These are phyloP conservation scores for Erithacus rubecula DNA, from an alignment of 2,797 vertebrate species.

Conservation along the genomic window DNA sequence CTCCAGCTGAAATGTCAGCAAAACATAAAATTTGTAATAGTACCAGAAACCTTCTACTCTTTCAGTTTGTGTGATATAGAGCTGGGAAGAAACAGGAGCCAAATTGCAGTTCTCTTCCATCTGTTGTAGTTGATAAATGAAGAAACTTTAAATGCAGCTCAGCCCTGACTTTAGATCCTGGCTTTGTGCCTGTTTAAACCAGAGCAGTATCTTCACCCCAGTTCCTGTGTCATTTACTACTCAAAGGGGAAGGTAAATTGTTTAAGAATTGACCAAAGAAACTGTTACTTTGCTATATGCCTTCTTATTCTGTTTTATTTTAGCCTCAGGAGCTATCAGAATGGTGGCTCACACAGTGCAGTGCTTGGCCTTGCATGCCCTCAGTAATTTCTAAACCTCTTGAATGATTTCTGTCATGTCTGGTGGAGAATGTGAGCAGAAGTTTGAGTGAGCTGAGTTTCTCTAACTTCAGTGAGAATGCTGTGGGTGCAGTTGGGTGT, in stretches of 20 bases:
- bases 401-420: accelerated
- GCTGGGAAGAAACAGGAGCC: background rate
- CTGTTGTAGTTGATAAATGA: constrained; percentile 54
- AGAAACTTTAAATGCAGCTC: background rate
- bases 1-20: background rate
- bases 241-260: background rate
- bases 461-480: background rate
- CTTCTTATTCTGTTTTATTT: background rate
- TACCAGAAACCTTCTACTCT: background rate
- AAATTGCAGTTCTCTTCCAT: constrained; percentile 22
- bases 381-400: background rate
- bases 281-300: background rate
- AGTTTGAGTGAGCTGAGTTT: background rate
- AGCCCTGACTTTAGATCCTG: constrained; percentile 17
- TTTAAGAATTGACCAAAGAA: background rate
- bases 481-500: background rate
- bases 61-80: background rate
- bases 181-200: background rate
- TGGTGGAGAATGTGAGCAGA: background rate
- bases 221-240: background rate
- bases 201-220: background rate
- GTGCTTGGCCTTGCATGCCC: background rate
- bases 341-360: background rate
- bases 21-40: background rate
- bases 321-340: background rate